phyloP scores from a whole-genome alignment of 2,888 invertebrate genomes.

The Dexiosoma caninum region DNA sequence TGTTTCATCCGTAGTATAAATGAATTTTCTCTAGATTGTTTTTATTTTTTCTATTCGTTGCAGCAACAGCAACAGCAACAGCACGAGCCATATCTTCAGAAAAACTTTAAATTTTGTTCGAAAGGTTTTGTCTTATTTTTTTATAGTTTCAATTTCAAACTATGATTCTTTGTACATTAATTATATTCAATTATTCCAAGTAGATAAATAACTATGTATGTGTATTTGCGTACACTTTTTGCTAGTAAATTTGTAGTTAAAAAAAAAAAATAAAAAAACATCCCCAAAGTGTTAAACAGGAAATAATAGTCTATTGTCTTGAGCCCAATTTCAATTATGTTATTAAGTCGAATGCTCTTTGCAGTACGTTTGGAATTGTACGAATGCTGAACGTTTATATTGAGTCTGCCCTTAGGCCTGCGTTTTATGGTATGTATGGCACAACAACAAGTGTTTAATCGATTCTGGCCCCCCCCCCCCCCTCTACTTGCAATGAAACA shows the following conservation, averaged over 20 bases:
- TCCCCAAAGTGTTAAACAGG: conserved; percentile 76
- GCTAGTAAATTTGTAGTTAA: conserved; percentile 53
- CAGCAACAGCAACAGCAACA: conserved; percentile 43
- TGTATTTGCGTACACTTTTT: background rate
- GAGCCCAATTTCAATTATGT: conserved; percentile 38
- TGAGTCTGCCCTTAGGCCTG: conserved; percentile 35
- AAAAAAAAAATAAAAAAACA: conserved; percentile 62
- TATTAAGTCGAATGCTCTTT: conserved; percentile 23
- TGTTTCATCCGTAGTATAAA: conserved; percentile 45
- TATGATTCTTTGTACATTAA: conserved; percentile 2
- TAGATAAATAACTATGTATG: too few relatives aligned
- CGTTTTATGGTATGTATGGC: conserved; percentile 4
- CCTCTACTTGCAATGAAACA: background rate
- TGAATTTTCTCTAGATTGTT: background rate
- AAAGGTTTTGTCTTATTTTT: background rate
- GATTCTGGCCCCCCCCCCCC: conserved; percentile 45
- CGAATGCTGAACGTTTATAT: conserved; percentile 28
- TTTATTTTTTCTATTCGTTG: conserved; percentile 5
- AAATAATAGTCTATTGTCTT: conserved; percentile 67
- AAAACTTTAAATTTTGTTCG: background rate
- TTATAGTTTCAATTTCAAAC: conserved; percentile 15
- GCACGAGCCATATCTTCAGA: conserved; percentile 41
- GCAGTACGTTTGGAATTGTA: conserved; percentile 1
- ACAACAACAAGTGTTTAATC: conserved; percentile 52
- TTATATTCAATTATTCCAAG: conserved; percentile 7